phyloP scores from a whole-genome alignment of 1,140 invertebrate species.

The Nomia melanderi region DNA sequence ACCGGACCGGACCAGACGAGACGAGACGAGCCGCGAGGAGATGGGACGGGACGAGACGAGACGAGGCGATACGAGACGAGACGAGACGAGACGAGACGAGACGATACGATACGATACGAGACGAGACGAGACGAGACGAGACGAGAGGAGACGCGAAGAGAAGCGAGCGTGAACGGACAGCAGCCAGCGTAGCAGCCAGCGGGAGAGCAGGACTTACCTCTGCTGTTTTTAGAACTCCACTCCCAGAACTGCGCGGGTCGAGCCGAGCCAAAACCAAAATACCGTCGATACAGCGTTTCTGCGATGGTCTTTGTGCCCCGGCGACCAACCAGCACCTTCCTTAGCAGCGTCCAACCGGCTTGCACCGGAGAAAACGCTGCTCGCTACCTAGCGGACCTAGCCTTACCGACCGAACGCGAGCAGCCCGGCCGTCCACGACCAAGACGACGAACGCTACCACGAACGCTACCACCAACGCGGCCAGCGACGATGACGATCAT shows the following conservation, averaged over 20 bases:
- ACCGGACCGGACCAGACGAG: too few species aligned
- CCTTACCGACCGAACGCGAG: slow-evolving; percentile 44
- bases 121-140: too few species aligned
- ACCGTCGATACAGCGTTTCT: slow-evolving; percentile 72
- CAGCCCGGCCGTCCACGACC: slow-evolving; percentile 13
- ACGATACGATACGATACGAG: too few species aligned
- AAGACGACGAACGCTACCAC: slow-evolving; percentile 10
- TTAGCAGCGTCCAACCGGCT: slow-evolving; percentile 58
- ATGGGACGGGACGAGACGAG: too few species aligned
- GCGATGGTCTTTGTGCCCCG: slow-evolving; percentile 56
- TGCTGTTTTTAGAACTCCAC: slow-evolving; percentile 82
- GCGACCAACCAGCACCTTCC: slow-evolving; percentile 57
- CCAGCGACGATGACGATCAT: not conserved
- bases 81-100: too few species aligned
- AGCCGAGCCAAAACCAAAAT: slow-evolving; percentile 81
- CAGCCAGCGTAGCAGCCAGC: slow-evolving; percentile 22
- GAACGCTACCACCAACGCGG: not conserved
- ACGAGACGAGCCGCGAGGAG: too few species aligned
- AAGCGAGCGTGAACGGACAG: not conserved
- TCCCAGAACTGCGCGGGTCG: slow-evolving; percentile 80
- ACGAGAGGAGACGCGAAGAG: slow-evolving; percentile 2
- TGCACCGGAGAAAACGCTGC: slow-evolving; percentile 40
- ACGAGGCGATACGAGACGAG: too few species aligned
- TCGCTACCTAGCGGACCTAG: slow-evolving; percentile 37
- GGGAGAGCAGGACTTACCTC: slow-evolving; percentile 78